A percentile compares a stretch with the other conserved stretches of the same genome.
Evolutionary conservation across 1,140 invertebrate genomes (phyloP).

Genomic region (Drosophila burlai): DNA sequence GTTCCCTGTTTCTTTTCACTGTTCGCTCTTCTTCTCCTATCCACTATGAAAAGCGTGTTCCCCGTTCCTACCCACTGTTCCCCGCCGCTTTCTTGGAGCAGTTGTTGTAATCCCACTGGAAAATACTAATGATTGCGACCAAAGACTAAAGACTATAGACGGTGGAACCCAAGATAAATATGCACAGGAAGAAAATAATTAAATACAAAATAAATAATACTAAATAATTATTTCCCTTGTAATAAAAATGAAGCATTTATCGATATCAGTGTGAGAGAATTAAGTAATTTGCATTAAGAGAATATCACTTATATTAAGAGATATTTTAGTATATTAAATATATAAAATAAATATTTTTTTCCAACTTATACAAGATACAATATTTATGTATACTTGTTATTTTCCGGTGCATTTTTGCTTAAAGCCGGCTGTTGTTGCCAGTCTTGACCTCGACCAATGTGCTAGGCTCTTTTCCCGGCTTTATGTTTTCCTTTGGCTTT

Average conservation of each 20-base stretch:
- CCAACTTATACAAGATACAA: neutral
- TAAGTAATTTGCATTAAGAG: neutral
- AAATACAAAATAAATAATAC: neutral
- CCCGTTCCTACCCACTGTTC: neutral
- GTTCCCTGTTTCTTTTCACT: neutral
- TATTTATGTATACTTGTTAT: neutral
- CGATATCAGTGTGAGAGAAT: neutral
- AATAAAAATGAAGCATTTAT: neutral
- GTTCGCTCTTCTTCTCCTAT: neutral
- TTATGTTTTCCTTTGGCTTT: constrained; percentile 1
- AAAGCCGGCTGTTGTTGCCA: constrained; percentile 62
- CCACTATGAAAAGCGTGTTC: neutral
- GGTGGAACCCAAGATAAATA: constrained; percentile 3
- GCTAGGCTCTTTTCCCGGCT: constrained; percentile 36
- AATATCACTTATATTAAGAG: no score
- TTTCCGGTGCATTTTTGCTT: neutral
- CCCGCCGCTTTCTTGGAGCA: neutral
- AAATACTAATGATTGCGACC: constrained; percentile 63
- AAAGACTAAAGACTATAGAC: constrained; percentile 27
- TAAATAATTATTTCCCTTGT: no score
- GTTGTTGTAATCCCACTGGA: constrained; percentile 17
- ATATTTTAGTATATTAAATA: neutral
- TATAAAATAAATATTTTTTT: no score
- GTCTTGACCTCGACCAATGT: constrained; percentile 75
- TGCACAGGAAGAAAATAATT: neutral